Evolutionary conservation across 2,888 invertebrate species (phyloP).

Genomic region (Polylopha cassiicola): DNA sequence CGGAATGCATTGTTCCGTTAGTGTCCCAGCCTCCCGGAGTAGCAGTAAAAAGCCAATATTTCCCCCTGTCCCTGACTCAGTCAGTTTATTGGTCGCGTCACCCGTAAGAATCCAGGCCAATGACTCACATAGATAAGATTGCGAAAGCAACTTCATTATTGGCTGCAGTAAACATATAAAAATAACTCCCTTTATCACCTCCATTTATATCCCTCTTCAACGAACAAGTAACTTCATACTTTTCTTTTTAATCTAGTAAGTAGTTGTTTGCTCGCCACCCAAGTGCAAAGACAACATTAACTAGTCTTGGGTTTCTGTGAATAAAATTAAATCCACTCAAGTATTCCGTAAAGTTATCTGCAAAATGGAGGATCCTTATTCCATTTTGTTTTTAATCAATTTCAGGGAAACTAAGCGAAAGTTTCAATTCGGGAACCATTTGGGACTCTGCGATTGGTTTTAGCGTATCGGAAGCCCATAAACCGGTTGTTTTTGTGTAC

Average conservation of each 20-base stretch:
- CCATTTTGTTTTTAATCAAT: constrained; percentile 52
- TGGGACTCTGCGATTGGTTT: constrained; percentile 34
- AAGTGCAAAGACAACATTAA: constrained; percentile 15
- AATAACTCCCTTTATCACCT: constrained; percentile 8
- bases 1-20: constrained; percentile 72
- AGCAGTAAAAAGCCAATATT: constrained; percentile 57
- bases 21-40: constrained; percentile 41
- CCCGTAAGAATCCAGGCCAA: constrained; percentile 40
- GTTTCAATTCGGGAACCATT: constrained; percentile 54
- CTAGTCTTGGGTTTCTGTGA: constrained; percentile 12
- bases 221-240: constrained; percentile 10
- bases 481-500: constrained; percentile 30
- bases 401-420: constrained; percentile 54
- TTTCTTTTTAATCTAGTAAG: constrained; percentile 9
- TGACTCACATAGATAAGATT: constrained; percentile 37
- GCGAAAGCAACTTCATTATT: constrained; percentile 17
- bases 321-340: constrained; percentile 23
- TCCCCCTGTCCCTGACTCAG: constrained; percentile 43
- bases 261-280: constrained; percentile 14
- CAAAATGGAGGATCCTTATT: constrained; percentile 34
- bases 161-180: constrained; percentile 7
- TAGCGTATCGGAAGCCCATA: constrained; percentile 30
- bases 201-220: constrained; percentile 7
- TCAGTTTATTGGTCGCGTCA: constrained; percentile 47
- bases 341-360: constrained; percentile 25